Evolutionary conservation across 1,140 invertebrate genomes (phyloP).

Genomic region (Ips typographus): DNA sequence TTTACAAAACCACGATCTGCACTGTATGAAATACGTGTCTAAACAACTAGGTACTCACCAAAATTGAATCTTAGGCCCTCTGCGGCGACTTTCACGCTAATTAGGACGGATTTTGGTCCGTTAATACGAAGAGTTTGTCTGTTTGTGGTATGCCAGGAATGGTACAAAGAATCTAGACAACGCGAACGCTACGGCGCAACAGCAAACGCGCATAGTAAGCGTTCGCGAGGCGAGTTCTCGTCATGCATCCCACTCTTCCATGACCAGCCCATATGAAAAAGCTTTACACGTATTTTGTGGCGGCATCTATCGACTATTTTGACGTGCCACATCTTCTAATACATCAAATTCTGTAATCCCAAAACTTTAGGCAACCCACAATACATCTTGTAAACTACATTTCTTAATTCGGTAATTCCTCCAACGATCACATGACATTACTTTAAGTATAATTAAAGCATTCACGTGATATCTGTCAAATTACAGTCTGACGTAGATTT

Average conservation of each 20-base stretch:
- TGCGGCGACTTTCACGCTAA: constrained; percentile 58
- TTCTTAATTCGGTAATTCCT: too few species aligned
- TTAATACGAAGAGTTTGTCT: constrained; percentile 77
- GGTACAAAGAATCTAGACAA: constrained; percentile 93
- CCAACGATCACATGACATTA: too few species aligned
- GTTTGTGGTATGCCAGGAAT: constrained; percentile 92
- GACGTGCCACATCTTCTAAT: too few species aligned
- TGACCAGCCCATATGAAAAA: background rate
- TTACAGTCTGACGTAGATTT: too few species aligned
- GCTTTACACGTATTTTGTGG: too few species aligned
- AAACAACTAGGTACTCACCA: constrained; percentile 65
- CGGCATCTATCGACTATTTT: too few species aligned
- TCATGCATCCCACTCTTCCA: constrained; percentile 35
- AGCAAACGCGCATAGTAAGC: constrained; percentile 75
- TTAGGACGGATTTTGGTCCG: constrained; percentile 68
- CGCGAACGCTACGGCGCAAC: constrained; percentile 80
- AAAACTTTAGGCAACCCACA: too few species aligned
- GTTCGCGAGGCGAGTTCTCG: constrained; percentile 50
- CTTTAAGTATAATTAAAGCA: too few species aligned
- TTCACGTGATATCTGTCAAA: too few species aligned
- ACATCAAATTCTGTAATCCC: too few species aligned
- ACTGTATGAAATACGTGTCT: constrained; percentile 59
- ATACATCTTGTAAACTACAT: too few species aligned
- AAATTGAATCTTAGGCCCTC: constrained; percentile 62
- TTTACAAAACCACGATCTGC: constrained; percentile 55